These are phyloP conservation scores for Campylorhamphus procurvoides DNA, from an alignment of 2,113 vertebrate species.

Conservation along the genomic window DNA sequence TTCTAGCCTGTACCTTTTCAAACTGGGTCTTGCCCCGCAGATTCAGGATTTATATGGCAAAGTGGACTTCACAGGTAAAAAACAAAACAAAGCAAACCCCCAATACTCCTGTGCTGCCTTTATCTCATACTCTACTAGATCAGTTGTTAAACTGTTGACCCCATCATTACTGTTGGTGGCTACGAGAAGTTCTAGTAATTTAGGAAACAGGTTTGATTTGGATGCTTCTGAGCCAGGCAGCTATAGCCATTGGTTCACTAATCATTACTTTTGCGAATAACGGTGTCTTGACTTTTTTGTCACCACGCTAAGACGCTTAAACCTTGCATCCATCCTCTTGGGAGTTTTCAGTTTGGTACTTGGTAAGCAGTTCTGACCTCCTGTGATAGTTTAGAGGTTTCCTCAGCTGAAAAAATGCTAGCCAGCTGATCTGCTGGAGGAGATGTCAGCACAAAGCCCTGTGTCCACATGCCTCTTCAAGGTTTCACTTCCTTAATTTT, in stretches of 20 bases:
- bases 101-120: neutral
- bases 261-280: neutral
- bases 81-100: neutral
- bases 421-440: neutral
- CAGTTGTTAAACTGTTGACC: neutral
- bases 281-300: neutral
- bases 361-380: neutral
- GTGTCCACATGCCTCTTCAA: neutral
- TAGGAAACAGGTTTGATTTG: neutral
- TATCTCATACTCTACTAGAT: neutral
- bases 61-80: conserved; percentile 96
- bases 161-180: neutral
- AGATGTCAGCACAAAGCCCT: neutral
- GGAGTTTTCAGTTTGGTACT: neutral
- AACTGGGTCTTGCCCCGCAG: conserved; percentile 95
- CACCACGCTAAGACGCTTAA: neutral
- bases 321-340: neutral
- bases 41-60: conserved; percentile 98
- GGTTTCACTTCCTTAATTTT: neutral
- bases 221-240: neutral
- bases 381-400: neutral
- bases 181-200: neutral
- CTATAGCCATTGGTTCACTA: neutral
- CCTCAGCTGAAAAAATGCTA: neutral
- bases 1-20: conserved; percentile 94